A percentile compares a stretch with the other conserved stretches of the same genome.
These are phyloP conservation scores for Campoletis raptor DNA, from an alignment of 2,888 invertebrate genomes.

Conservation along the genomic window DNA sequence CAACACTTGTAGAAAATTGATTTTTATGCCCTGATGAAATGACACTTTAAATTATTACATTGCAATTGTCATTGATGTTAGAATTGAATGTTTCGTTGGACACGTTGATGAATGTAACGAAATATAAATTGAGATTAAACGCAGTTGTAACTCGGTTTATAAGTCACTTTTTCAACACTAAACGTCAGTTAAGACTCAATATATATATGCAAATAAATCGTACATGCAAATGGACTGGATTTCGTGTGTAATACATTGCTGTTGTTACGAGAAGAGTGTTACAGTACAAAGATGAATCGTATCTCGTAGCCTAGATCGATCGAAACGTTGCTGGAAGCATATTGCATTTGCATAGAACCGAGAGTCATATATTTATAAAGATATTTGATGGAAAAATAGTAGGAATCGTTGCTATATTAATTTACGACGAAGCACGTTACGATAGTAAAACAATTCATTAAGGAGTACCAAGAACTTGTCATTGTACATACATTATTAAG, in stretches of 20 bases:
- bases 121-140: conserved; percentile 55
- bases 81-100: conserved; percentile 13
- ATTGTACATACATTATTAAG: conserved; percentile 38
- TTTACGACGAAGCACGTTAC: conserved; percentile 51
- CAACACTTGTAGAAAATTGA: background rate
- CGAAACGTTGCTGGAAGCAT: conserved; percentile 54
- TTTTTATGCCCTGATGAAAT: background rate
- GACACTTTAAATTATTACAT: background rate
- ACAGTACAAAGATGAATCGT: conserved; percentile 64
- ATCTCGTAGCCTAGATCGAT: conserved; percentile 63
- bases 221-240: background rate
- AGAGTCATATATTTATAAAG: conserved; percentile 4
- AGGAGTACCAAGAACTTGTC: conserved; percentile 55
- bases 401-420: conserved; percentile 47
- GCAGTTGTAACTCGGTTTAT: conserved; percentile 1
- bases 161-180: conserved; percentile 15
- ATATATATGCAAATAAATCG: background rate
- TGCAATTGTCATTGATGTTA: conserved; percentile 36
- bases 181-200: background rate
- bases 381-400: conserved; percentile 15
- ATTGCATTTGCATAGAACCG: conserved; percentile 58
- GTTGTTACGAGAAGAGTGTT: conserved; percentile 45
- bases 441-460: conserved; percentile 59
- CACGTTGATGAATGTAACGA: conserved; percentile 37
- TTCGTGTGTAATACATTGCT: conserved; percentile 1